Base-by-base conservation (phyloP, 1,140 invertebrate genomes). In the Phymastichus coffea region DNA sequence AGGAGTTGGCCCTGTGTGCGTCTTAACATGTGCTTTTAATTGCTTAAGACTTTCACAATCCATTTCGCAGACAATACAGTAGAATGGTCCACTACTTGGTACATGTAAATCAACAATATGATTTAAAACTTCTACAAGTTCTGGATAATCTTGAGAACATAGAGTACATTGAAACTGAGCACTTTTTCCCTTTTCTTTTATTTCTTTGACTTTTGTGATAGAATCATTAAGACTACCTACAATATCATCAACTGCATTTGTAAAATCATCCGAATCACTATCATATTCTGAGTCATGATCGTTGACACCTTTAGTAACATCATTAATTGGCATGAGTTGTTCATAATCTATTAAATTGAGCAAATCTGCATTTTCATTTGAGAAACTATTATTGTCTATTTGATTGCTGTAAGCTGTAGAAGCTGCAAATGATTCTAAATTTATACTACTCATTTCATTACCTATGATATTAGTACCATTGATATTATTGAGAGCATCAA, bases 1-100 rank as follows among this genome's bases (percentile, higher is more conserved):
- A 0, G 83, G 84, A 51, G 76, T 82, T 28, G 78, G 74, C 0
- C 83, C 88, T 7, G 83, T 87, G 66, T 90, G 80, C 0, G 57
- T 73, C 54, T 79, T 79, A 0, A 76, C 71, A 30, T 81, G 80
- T 0, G 53, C 8, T 0, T 72, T 70, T 9, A 81, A 55, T 2
- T 78, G 69, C 1, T 64, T 53, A 17, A 66, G 65, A 64, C 62
- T 73, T 2, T 74, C 65, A 37, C 75, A 79, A 38, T 80, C 77
- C 30, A 76, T 79, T 60, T 80, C 79, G 28, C 79, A 80, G 4
- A 80, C 69, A 8, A 79, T 69, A 12, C 78, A 80, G 40, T 73
- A 80, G 43, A 77, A 80, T 2, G 77, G 79, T 0, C 79, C 79
- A 1, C 57, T 67, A 0, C 43, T 65, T 9, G 75, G 73, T 0